A percentile compares a stretch with the other conserved stretches of the same genome.
These are phyloP conservation scores for Ctenomys sociabilis DNA, from an alignment of 2,113 vertebrate genomes.

Conservation along the genomic window DNA sequence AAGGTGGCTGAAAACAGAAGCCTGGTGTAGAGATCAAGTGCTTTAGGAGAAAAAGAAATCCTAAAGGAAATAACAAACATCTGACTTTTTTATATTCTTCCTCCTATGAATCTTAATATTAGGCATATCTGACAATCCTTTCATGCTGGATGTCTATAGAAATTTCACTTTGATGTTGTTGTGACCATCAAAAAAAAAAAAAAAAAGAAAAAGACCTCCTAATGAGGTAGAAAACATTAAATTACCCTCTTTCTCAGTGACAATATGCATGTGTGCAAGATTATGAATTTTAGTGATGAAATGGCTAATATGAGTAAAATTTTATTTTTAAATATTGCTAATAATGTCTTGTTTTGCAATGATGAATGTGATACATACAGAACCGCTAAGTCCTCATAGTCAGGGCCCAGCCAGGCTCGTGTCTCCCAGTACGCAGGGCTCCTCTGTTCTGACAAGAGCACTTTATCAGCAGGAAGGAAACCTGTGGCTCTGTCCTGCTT, in stretches of 20 bases:
- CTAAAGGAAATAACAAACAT: not conserved
- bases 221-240: constrained; percentile 29
- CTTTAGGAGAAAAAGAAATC: not conserved
- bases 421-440: not conserved
- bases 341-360: not conserved
- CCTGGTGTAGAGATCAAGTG: not conserved
- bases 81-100: constrained; percentile 16
- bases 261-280: not conserved
- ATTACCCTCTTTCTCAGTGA: not conserved
- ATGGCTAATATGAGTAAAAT: not conserved
- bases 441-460: not conserved
- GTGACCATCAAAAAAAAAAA: not conserved
- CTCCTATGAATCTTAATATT: not conserved
- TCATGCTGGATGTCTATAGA: not conserved
- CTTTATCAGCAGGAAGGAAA: not conserved
- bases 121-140: not conserved
- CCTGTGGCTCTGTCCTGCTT: not conserved
- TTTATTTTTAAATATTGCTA: not conserved
- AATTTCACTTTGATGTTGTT: not conserved
- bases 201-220: not conserved
- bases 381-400: not conserved
- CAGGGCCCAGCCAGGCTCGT: not conserved
- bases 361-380: not conserved
- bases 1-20: not conserved
- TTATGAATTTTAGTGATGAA: constrained; percentile 31